phyloP scores from a whole-genome alignment of 2,888 invertebrate genomes.

The Hoplodrina ambigua region DNA sequence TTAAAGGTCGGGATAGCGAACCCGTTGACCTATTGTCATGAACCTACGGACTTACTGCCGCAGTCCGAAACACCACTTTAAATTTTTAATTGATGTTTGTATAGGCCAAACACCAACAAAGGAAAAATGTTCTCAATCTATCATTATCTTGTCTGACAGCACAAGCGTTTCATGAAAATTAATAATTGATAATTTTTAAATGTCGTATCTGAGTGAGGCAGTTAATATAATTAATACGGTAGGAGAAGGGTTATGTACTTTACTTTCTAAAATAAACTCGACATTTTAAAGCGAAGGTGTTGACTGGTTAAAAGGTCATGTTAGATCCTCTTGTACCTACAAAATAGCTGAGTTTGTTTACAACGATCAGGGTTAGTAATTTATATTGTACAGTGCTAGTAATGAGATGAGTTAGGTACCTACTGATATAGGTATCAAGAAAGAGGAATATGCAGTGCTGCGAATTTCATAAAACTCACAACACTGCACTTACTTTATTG shows the following conservation, averaged over 20 bases:
- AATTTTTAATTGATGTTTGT: background rate
- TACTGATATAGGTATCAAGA: too few relatives aligned
- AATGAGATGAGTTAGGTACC: background rate
- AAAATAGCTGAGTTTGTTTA: conserved; percentile 9
- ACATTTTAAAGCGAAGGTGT: conserved; percentile 38
- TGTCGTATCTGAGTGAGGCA: background rate
- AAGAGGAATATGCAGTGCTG: background rate
- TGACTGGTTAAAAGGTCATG: conserved; percentile 33
- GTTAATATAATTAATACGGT: conserved; percentile 2
- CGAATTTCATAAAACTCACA: background rate
- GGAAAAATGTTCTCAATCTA: background rate
- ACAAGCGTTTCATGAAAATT: background rate
- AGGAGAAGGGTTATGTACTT: background rate
- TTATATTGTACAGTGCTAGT: background rate
- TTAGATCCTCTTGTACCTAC: conserved; percentile 1
- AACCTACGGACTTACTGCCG: conserved; percentile 7
- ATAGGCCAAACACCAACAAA: background rate
- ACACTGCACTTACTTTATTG: too few relatives aligned
- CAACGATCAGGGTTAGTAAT: background rate
- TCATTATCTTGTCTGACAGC: background rate
- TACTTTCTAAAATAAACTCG: conserved; percentile 31
- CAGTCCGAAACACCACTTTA: background rate
- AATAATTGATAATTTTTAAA: background rate
- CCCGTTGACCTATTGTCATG: conserved; percentile 31
- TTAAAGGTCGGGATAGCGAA: conserved; percentile 11